Conservation (phyloP, 35 echinoderm and acorn worm species). For the Holothuria glaberrima region DNA sequence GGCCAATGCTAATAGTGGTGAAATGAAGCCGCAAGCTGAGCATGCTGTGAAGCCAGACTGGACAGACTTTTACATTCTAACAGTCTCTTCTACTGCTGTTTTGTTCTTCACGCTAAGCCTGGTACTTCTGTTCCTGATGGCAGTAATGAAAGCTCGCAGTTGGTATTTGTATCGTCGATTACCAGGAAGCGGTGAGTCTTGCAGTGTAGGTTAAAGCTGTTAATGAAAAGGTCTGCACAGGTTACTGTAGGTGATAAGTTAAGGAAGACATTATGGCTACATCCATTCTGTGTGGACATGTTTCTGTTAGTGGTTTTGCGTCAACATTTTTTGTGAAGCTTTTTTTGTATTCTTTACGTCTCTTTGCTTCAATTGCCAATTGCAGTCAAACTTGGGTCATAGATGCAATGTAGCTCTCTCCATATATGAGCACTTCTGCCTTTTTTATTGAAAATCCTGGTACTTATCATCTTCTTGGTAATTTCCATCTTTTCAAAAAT, state of each 20-base stretch:
- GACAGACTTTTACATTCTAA: constrained; percentile 62
- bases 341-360: too few relatives aligned
- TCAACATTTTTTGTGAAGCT: too few relatives aligned
- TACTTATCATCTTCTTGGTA: too few relatives aligned
- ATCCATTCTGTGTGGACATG: too few relatives aligned
- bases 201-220: neutral
- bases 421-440: too few relatives aligned
- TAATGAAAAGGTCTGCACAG: neutral
- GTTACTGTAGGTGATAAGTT: neutral
- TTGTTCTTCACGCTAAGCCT: constrained; percentile 56
- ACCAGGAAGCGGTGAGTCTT: constrained; percentile 53
- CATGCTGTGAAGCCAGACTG: constrained; percentile 42
- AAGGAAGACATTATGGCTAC: neutral
- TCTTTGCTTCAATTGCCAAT: too few relatives aligned
- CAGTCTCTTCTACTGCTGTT: constrained; percentile 39
- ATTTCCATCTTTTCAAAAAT: too few relatives aligned
- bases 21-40: neutral
- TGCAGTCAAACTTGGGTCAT: too few relatives aligned
- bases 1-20: neutral
- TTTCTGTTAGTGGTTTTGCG: too few relatives aligned
- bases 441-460: too few relatives aligned
- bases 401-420: too few relatives aligned
- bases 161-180: constrained; percentile 50
- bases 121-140: constrained; percentile 52
- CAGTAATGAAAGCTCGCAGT: constrained; percentile 56